Percentiles rank a stretch among this genome's conserved stretches.
Evolutionary conservation across 2,888 invertebrate species (phyloP).

Genomic region (Masnerella sp.): DNA sequence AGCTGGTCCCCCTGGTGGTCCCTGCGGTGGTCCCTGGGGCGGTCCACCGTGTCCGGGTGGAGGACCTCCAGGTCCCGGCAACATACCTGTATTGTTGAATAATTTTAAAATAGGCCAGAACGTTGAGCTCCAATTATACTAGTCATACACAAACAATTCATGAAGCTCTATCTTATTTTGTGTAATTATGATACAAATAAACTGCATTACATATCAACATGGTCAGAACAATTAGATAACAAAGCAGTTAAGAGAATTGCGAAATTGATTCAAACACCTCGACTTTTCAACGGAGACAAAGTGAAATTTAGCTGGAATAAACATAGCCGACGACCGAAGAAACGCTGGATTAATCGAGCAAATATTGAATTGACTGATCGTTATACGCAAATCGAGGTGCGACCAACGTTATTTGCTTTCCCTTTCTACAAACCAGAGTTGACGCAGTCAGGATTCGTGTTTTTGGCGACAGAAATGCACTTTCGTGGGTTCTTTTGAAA

Average conservation of each 20-base stretch:
- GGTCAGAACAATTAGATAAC: no score
- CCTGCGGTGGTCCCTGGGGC: slow-evolving; percentile 80
- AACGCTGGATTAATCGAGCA: background rate
- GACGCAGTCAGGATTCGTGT: background rate
- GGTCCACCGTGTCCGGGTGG: slow-evolving; percentile 80
- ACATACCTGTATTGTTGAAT: slow-evolving; percentile 69
- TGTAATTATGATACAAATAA: no score
- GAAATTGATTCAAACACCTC: slow-evolving; percentile 35
- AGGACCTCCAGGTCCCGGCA: slow-evolving; percentile 77
- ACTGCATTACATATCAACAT: no score
- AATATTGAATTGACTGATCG: slow-evolving; percentile 54
- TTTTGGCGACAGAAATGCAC: background rate
- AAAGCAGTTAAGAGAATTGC: background rate
- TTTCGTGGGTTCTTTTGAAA: background rate
- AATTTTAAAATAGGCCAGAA: no score
- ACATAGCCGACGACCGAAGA: background rate
- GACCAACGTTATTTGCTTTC: slow-evolving; percentile 5
- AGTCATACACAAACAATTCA: slow-evolving; percentile 2
- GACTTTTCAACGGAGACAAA: slow-evolving; percentile 38
- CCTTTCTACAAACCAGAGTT: background rate
- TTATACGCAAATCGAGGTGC: slow-evolving; percentile 58
- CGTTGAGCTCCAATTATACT: no score
- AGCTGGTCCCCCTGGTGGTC: slow-evolving; percentile 85
- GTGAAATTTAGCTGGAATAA: background rate
- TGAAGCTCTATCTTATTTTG: no score